Conservation (phyloP, 2,888 invertebrate species). For the Cephus nigrinus region DNA sequence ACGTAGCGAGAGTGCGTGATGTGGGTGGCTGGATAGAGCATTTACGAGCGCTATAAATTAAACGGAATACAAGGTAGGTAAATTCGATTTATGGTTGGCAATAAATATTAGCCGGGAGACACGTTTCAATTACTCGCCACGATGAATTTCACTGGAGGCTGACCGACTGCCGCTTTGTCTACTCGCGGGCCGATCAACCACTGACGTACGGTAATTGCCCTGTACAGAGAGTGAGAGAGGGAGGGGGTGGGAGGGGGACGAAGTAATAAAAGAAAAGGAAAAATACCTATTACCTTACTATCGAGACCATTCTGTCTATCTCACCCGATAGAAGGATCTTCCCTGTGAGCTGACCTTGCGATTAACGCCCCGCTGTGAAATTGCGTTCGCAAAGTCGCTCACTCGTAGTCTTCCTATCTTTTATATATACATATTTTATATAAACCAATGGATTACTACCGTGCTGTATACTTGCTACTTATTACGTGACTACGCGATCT, state of each 20-base stretch:
- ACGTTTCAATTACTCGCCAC: conserved; percentile 49
- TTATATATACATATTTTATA: neutral
- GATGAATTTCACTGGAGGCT: conserved; percentile 36
- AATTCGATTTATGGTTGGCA: conserved; percentile 48
- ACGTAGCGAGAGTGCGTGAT: neutral
- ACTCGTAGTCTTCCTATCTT: neutral
- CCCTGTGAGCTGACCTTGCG: neutral
- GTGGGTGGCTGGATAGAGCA: conserved; percentile 2
- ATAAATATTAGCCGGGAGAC: conserved; percentile 48
- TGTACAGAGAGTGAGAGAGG: neutral
- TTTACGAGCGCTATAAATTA: conserved; percentile 46
- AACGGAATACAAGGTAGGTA: conserved; percentile 40
- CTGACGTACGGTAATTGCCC: neutral
- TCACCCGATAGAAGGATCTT: neutral
- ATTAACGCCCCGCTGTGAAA: neutral
- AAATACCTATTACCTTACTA: neutral
- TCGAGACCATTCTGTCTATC: neutral
- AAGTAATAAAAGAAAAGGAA: neutral
- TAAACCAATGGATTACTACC: neutral
- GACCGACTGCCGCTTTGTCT: conserved; percentile 27
- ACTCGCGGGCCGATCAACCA: neutral
- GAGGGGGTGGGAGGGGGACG: neutral
- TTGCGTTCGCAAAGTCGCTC: neutral
- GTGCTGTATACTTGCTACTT: neutral
- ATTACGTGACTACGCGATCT: neutral